A percentile compares a stretch with the other conserved stretches of the same genome.
phyloP scores from a whole-genome alignment of 2,113 vertebrate species.

The Zapornia atra region DNA sequence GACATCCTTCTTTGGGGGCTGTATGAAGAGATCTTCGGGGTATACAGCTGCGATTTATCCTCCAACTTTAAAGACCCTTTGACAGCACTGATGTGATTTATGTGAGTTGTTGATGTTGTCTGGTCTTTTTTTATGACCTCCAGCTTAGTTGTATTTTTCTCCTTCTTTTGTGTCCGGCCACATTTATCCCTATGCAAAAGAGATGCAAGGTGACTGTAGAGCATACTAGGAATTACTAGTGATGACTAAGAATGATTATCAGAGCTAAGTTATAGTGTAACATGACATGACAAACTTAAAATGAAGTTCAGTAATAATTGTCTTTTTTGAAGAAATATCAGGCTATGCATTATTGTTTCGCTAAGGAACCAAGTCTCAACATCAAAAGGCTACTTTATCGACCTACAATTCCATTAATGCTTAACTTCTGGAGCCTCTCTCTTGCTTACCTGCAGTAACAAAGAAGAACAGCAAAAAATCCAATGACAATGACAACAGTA shows the following conservation, averaged over 20 bases:
- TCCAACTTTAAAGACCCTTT: slow-evolving; percentile 73
- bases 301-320: background rate
- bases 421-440: background rate
- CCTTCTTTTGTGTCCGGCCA: slow-evolving; percentile 75
- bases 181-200: slow-evolving; percentile 76
- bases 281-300: background rate
- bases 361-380: background rate
- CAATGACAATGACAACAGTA: slow-evolving; percentile 85
- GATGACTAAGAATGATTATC: background rate
- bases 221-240: background rate
- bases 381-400: background rate
- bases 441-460: slow-evolving; percentile 91
- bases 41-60: slow-evolving; percentile 77
- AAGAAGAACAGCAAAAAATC: slow-evolving; percentile 86
- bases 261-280: background rate
- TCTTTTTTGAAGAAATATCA: background rate
- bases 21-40: slow-evolving; percentile 70
- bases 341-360: background rate
- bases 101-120: slow-evolving; percentile 92
- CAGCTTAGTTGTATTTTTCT: slow-evolving; percentile 81
- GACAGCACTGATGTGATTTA: slow-evolving; percentile 76
- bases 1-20: slow-evolving; percentile 77
- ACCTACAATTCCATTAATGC: background rate
- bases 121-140: slow-evolving; percentile 91
- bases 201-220: background rate